Evolutionary conservation across 2,113 vertebrate species (phyloP).

Genomic region (Eonycteris spelaea): DNA sequence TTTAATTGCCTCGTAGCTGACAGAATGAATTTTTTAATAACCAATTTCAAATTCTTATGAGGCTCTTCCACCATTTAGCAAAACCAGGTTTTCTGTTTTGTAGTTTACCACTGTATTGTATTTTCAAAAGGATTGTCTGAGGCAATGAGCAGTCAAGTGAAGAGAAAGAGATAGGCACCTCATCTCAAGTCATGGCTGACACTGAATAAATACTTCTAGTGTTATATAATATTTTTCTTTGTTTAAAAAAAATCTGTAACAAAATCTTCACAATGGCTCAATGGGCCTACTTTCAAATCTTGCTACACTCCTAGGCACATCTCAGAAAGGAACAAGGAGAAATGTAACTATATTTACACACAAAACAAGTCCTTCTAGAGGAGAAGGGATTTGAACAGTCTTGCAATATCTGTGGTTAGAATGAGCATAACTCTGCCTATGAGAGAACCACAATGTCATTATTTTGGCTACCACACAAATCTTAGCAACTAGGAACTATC

Average conservation of each 20-base stretch:
- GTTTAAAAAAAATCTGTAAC: slow-evolving; percentile 37
- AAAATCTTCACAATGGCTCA: not conserved
- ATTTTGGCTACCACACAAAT: not conserved
- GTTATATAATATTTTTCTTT: slow-evolving; percentile 59
- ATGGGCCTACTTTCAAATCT: not conserved
- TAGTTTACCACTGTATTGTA: slow-evolving; percentile 59
- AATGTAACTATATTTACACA: not conserved
- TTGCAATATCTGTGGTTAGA: not conserved
- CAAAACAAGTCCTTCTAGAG: not conserved
- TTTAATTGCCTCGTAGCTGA: slow-evolving; percentile 34
- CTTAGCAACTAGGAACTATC: not conserved
- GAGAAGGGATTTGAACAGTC: not conserved
- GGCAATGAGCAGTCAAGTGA: slow-evolving; percentile 69
- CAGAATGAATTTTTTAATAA: slow-evolving; percentile 43
- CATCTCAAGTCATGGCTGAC: slow-evolving; percentile 48
- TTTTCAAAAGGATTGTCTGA: slow-evolving; percentile 62
- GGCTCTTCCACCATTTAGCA: slow-evolving; percentile 39
- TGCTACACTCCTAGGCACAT: not conserved
- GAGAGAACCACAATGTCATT: not conserved
- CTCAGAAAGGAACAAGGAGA: not conserved
- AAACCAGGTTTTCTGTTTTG: slow-evolving; percentile 23
- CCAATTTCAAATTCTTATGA: slow-evolving; percentile 45
- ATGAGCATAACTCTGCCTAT: not conserved
- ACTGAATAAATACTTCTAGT: slow-evolving; percentile 70
- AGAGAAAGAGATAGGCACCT: slow-evolving; percentile 53